Percentiles rank a stretch among this genome's conserved stretches.
These are phyloP conservation scores for Argynnis bischoffii DNA, from an alignment of 2,888 invertebrate genomes.

Conservation along the genomic window DNA sequence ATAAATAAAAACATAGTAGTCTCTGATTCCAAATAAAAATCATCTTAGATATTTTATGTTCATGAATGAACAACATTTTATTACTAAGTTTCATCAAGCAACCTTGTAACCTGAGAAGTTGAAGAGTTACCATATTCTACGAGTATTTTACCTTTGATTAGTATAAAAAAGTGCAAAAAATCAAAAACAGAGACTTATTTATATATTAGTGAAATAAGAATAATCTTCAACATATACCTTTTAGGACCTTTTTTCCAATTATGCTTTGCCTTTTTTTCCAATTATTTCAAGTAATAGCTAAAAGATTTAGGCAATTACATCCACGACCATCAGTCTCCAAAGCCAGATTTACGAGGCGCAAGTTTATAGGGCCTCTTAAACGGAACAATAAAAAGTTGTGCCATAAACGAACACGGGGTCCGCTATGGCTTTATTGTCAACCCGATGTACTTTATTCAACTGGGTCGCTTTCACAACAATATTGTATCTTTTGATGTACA, in stretches of 20 bases:
- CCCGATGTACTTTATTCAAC: not conserved
- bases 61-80: no score
- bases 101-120: no score
- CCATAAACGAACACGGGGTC: constrained; percentile 41
- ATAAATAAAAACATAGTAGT: no score
- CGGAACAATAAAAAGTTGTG: constrained; percentile 75
- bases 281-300: constrained; percentile 24
- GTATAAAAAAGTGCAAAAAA: no score
- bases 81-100: no score
- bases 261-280: no score
- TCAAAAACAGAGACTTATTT: not conserved
- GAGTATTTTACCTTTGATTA: no score
- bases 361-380: constrained; percentile 71
- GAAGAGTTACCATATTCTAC: no score
- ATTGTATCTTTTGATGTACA: no score
- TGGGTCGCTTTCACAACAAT: not conserved
- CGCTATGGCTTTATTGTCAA: constrained; percentile 23
- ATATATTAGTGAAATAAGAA: not conserved
- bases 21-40: no score
- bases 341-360: constrained; percentile 70
- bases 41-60: no score
- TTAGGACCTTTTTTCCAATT: constrained; percentile 23
- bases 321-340: constrained; percentile 43
- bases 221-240: not conserved
- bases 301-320: constrained; percentile 33